Base-by-base conservation (phyloP, 1,140 invertebrate genomes). In the Pseudomyrmex concolor region DNA sequence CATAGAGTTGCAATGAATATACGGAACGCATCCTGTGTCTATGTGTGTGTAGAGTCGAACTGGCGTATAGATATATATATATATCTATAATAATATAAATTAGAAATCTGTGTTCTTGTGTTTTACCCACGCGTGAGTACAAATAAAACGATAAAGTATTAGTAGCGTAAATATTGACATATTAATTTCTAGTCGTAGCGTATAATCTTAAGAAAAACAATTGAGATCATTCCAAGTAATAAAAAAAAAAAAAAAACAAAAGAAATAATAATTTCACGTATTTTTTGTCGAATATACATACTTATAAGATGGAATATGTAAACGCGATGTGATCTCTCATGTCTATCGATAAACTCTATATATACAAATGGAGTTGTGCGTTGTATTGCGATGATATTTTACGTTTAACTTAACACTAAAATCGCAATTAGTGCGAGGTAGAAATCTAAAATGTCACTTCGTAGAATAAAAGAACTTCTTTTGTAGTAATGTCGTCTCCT, bases 181-280 rank as follows among this genome's bases (percentile, higher is more conserved):
- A n/a, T 10, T 76, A 51, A n/a, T 57, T 57, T 45, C 51, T 72
- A 72, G 48, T 70, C 22, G n/a, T 70, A 54, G 15, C 4, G 17
- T 1, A 34, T 59, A 59, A 59, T 71, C 25, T 25, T 25, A 55
- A 54, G 5, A 34, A 10, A 54, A 22, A 8, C 8, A 15, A 51
- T 25, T n/a, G 25, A 48, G 2, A 4, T 72, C 25, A 34, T 72
- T 13, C 70, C 51, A 59, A 72, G 59, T n/a, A 72, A 55, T 59
- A 13, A 73, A 12, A 34, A 48, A 22, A 1, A 13, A 55, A 72
- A 13, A 73, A 12, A 34, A 48, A 22, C 2, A 13, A 43, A 59
- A 19, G 8, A 19, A 45, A 45, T 8, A 45, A 22, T 48, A 45
- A n/a, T 22, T 72, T 59, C 1, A 8, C 13, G 15, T 34, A 34